Evolutionary conservation across 2,888 invertebrate species (phyloP).

Genomic region (Thyatira batis): DNA sequence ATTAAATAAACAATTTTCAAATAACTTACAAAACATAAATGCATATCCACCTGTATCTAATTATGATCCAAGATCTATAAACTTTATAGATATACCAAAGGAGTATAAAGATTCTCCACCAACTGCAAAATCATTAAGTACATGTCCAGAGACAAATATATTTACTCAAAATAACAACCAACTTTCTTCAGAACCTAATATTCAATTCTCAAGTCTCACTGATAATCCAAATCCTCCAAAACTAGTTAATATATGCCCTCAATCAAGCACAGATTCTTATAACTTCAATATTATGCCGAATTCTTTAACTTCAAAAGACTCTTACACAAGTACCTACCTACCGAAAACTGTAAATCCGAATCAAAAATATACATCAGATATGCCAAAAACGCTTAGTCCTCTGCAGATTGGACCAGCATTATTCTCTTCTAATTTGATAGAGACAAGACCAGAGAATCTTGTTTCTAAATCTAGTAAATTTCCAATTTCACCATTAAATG

Average conservation of each 20-base stretch:
- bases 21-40: no score
- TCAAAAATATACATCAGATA: background rate
- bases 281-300: background rate
- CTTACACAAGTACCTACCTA: background rate
- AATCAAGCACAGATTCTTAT: background rate
- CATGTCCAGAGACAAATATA: background rate
- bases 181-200: background rate
- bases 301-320: background rate
- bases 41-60: no score
- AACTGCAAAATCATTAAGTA: background rate
- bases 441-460: background rate
- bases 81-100: background rate
- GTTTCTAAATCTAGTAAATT: background rate
- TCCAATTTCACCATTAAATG: background rate
- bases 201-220: background rate
- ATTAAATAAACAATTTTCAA: no score
- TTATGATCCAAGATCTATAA: no score
- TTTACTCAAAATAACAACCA: no score
- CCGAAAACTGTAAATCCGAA: background rate
- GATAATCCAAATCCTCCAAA: background rate
- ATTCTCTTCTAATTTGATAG: background rate
- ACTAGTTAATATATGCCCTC: background rate
- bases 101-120: no score
- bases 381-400: background rate
- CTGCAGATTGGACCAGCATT: background rate